Base-by-base conservation (phyloP, 2,113 vertebrate genomes). In the Ptyas mucosa region DNA sequence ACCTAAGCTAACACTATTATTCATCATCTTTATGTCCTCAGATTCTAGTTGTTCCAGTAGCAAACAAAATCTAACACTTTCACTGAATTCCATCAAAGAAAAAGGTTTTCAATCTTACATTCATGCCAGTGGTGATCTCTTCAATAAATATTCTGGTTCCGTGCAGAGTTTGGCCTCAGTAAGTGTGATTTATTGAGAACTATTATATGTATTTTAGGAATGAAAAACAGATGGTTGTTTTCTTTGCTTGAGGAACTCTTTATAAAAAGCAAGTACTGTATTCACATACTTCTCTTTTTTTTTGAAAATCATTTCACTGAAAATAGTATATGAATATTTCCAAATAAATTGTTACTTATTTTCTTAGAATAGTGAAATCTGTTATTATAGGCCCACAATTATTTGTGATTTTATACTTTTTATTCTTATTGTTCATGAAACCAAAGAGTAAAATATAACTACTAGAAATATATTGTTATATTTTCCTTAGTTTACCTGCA, bases 131-230 rank as follows among this genome's bases (percentile, higher is more conserved):
- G 97, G 98, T 29, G 98, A 98, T 93, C 98, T 98, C 92, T 98
- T 98, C 97, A 98, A 98, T 95, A 99, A 98, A 96, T 98, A 98
- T 89, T 99, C 99, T 0, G 98, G 98, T 57, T 99, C 99, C 3
- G 97, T 98, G 54, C 98, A 98, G 92, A 99, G 99, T 94, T 96
- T 99, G 96, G 96, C 97, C 87, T 99, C 99, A 7, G 99, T 99
- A 97, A 98, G 98, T 97, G 75, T 18, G 93, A 61, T 0, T 24
- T 6, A 20, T 92, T 93, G 51, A 69, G 15, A 9, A 11, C 95
- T 94, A 58, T 20, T 39, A 0, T 92, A 91, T 69, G 18, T 90
- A 61, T 24, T 51, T 75, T 58, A n/a, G 54, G 54, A 69, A 87
- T 53, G 34, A 43, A 81, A 43, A 81, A 81, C 75, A 43, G 75